Conservation (phyloP, 2,113 vertebrate species). For the Microtus ochrogaster region DNA sequence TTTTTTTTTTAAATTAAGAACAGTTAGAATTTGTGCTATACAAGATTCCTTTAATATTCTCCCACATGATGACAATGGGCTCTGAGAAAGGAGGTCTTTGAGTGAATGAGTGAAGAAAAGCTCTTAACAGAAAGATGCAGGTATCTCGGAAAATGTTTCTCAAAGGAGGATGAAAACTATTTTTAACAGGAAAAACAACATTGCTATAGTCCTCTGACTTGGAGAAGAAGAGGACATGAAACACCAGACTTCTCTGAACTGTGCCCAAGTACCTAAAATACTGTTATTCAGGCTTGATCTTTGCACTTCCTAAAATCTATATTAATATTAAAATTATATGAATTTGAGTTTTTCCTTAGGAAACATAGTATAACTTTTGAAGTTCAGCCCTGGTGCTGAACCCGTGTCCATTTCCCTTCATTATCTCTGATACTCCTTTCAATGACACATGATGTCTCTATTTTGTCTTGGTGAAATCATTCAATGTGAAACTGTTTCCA, state of each 20-base stretch:
- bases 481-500: background rate
- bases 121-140: background rate
- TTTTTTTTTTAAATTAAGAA: too few relatives aligned
- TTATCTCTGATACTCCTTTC: background rate
- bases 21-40: too few relatives aligned
- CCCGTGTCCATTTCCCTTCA: background rate
- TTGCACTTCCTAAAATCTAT: background rate
- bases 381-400: background rate
- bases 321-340: background rate
- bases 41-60: background rate
- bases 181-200: background rate
- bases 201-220: background rate
- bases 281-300: background rate
- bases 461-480: conserved; percentile 8
- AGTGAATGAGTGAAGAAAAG: background rate
- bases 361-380: background rate
- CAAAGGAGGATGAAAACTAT: background rate
- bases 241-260: background rate
- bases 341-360: background rate
- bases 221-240: background rate
- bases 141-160: background rate
- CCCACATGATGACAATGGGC: background rate
- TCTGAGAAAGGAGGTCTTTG: background rate
- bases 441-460: background rate
- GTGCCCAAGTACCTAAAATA: background rate